Conservation (phyloP, 2,797 vertebrate genomes). For the Falco naumanni region DNA sequence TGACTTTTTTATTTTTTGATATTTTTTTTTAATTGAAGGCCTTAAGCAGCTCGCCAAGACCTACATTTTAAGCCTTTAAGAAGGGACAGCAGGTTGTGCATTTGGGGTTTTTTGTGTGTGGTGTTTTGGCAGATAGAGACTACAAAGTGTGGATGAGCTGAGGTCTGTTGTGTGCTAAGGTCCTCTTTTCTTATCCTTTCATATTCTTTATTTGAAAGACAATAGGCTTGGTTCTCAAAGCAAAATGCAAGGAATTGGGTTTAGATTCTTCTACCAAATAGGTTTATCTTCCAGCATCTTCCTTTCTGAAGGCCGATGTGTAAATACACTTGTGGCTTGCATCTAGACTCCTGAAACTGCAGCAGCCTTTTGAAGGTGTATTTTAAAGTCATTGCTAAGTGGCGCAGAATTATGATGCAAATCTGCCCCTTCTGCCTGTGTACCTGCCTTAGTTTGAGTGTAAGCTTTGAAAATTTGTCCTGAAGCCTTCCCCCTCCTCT, state of each 20-base stretch:
- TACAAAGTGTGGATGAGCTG: neutral
- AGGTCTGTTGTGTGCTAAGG: neutral
- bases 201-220: neutral
- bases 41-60: neutral
- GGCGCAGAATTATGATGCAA: neutral
- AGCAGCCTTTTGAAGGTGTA: neutral
- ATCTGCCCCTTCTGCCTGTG: neutral
- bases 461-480: neutral
- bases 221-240: neutral
- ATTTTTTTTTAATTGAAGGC: neutral
- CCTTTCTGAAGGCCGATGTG: neutral
- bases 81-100: neutral
- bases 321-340: neutral
- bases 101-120: neutral
- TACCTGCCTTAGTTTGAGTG: neutral
- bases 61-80: neutral
- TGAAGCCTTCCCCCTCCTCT: neutral
- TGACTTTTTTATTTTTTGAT: neutral
- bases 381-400: neutral
- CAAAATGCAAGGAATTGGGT: neutral
- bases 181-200: neutral
- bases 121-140: neutral
- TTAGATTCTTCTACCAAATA: neutral
- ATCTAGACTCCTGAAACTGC: neutral
- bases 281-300: neutral